These are phyloP conservation scores for Sinocyclocheilus anophthalmus DNA, from an alignment of 2,113 vertebrate genomes.

Conservation along the genomic window DNA sequence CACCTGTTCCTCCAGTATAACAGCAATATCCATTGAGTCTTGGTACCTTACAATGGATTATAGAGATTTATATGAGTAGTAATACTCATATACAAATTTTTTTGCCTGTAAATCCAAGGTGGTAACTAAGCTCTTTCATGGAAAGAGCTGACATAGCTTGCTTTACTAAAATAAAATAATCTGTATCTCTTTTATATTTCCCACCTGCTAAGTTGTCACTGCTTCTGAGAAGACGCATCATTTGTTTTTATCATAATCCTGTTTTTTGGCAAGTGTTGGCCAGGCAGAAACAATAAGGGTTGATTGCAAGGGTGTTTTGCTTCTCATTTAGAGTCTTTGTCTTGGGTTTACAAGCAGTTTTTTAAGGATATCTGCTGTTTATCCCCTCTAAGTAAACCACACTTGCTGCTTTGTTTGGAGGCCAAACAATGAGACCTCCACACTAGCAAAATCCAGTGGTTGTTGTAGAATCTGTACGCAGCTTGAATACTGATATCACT, in stretches of 20 bases:
- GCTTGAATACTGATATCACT: background rate
- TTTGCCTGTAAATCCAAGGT: background rate
- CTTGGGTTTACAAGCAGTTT: background rate
- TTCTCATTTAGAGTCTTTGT: constrained; percentile 30
- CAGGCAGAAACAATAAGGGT: constrained; percentile 37
- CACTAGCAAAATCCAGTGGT: constrained; percentile 34
- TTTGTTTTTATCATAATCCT: background rate
- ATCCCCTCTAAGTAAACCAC: constrained; percentile 24
- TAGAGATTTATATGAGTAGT: background rate
- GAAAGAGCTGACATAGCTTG: constrained; percentile 13
- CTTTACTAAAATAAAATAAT: background rate
- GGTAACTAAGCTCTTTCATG: background rate
- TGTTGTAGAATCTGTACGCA: constrained; percentile 2
- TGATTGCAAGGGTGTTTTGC: constrained; percentile 47
- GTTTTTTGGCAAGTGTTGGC: constrained; percentile 37
- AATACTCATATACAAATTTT: no score
- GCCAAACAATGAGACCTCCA: background rate
- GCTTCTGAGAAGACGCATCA: background rate
- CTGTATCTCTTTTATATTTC: constrained; percentile 11
- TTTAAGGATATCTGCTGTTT: constrained; percentile 32
- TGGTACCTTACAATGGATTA: background rate
- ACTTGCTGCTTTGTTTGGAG: constrained; percentile 3
- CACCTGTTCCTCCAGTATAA: background rate
- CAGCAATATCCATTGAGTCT: background rate
- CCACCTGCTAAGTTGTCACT: constrained; percentile 16